Base-by-base conservation (phyloP, 2,113 vertebrate genomes). In the Lipophrys pholis region DNA sequence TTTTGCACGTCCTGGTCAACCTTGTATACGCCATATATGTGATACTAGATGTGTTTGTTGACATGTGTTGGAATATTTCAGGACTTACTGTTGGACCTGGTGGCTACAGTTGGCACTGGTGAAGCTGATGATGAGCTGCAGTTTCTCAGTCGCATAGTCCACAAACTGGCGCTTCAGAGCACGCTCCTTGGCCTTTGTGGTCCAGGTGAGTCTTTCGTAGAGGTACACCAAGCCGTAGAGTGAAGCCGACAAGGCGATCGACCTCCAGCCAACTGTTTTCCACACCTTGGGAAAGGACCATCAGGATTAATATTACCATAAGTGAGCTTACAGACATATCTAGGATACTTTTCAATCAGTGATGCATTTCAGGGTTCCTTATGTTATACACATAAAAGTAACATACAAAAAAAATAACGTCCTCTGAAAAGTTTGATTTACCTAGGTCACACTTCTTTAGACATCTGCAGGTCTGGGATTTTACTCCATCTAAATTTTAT, bases 101-200 rank as follows among this genome's bases (percentile, higher is more conserved):
- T 97, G 96, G 86, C 96, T 99, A 74, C 98, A 99, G 83, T 97
- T 99, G 4, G 96, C 95, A 5, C 98, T 98, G 0, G 97, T 99
- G 38, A 99, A 95, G 74, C 92, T 97, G 80, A 99, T 95, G 0
- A 99, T 97, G 93, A 97, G 93, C 85, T 98, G 96, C 76, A 99
- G 94, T 65, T 96, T 98, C 49, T 99, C 95, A 0, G 95, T 94
- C 9, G 97, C 97, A 0, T 97, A 99, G 87, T 95, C 95, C n/a
- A 99, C 97, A 89, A 99, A 98, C 87, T 99, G 98, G 66, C 95
- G 94, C 78, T 99, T 99, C 64, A 99, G 94, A 38, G 95, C 82
- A 60, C 95, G 93, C 88, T 99, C 97, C 70, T 97, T 97, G 1
- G 97, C 97, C 69, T 91, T 96, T 0, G 95, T 97, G 45, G 97